Evolutionary conservation across 2,113 vertebrate species (phyloP), one percentile per base, ranked within the genome.

Genomic region (Platysternon megacephalum): DNA sequence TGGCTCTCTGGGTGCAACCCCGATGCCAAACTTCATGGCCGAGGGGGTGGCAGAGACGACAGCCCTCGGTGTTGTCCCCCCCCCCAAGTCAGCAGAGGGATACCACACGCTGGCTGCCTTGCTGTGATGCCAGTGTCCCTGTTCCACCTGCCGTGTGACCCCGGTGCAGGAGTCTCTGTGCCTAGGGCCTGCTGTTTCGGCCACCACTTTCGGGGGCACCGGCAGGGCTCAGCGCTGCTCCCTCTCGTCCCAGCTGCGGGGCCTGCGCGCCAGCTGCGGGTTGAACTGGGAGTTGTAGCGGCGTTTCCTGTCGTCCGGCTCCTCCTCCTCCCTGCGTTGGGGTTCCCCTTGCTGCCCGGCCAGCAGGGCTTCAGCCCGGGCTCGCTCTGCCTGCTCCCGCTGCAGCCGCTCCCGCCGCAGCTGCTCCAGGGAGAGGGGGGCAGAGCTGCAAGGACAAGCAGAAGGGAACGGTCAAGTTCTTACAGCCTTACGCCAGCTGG

Each of bases 271-370:
- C 44, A 99, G 97, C 94, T 99, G 98, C 2, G 99, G 99, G 92
- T 99, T 98, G 97, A 98, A 99, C 72, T 99, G 99, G 2, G 95
- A 99, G 97, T 99, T 99, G 98, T 99, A 99, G 0, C 98, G 98
- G 46, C 98, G 93, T 29, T 98, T 98, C 61, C 99, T 94, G 1
- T 99, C 99, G 0, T 98, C 98, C 1, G 80, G 29, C 84, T 98
- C 44, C 87, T 97, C 97, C 28, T 89, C 97, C 28, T 92, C 95
- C 1, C 85, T 16, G 2, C 83, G 48, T 92, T 95, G 4, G 9
- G 86, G 86, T 19, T 95, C 98, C 44, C 97, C 94, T 4, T 90
- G 98, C 74, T 65, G 95, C 92, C 97, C 97, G 19, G 98, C 98
- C 58, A 99, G 90, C 83, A 99, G 94, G 29, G 98, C 98, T 91